These are phyloP conservation scores for Pharmacophagus antenor DNA, from an alignment of 2,888 invertebrate genomes.

Conservation along the genomic window DNA sequence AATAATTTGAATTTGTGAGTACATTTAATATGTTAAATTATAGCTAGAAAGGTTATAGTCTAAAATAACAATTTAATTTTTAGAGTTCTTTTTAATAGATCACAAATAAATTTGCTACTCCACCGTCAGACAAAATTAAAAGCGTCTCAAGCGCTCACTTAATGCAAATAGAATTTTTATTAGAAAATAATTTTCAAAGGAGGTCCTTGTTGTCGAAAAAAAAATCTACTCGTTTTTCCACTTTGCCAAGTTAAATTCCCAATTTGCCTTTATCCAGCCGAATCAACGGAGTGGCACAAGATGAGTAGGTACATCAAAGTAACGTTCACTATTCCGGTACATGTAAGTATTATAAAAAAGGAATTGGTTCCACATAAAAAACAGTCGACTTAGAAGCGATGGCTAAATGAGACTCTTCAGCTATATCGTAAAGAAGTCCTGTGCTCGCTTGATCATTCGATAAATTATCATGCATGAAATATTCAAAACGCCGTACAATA, in stretches of 20 bases:
- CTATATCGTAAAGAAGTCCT: constrained; percentile 52
- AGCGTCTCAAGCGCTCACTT: constrained; percentile 19
- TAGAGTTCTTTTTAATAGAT: not conserved
- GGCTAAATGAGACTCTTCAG: constrained; percentile 38
- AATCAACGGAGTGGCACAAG: constrained; percentile 30
- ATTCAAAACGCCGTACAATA: constrained; percentile 59
- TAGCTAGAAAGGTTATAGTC: too few species aligned
- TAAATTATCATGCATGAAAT: constrained; percentile 59
- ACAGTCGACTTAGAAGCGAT: constrained; percentile 39
- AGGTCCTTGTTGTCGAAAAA: constrained; percentile 27
- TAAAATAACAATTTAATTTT: not conserved
- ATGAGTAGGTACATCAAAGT: constrained; percentile 36
- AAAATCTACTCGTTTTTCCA: constrained; percentile 27
- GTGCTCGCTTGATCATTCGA: constrained; percentile 72
- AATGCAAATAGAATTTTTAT: constrained; percentile 24
- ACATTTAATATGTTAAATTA: too few species aligned
- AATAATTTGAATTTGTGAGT: too few species aligned
- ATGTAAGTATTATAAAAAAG: constrained; percentile 50
- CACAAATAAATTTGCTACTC: not conserved
- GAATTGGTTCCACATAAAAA: constrained; percentile 44
- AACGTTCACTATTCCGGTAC: constrained; percentile 46
- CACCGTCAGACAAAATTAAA: not conserved
- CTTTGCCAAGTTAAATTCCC: constrained; percentile 29
- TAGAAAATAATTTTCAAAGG: constrained; percentile 29
- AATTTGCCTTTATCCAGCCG: constrained; percentile 30